phyloP scores from a whole-genome alignment of 2,888 invertebrate genomes.

The Pristionchus entomophagus region DNA sequence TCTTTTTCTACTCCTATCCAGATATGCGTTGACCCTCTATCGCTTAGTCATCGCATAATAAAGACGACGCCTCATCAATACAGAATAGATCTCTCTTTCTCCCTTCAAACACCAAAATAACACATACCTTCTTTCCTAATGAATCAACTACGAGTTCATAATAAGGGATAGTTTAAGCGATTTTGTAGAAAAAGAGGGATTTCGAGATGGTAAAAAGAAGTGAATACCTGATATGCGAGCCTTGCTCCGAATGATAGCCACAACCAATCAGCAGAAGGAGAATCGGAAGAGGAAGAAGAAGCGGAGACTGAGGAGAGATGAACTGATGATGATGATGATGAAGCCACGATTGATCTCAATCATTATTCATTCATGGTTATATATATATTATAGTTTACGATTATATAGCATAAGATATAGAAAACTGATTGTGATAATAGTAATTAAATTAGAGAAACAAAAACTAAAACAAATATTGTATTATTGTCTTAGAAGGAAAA shows the following conservation, averaged over 20 bases:
- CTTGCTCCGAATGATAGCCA: slow-evolving; percentile 41
- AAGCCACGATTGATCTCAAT: slow-evolving; percentile 36
- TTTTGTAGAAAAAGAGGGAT: too few relatives aligned
- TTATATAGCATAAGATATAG: not conserved
- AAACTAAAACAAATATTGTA: not conserved
- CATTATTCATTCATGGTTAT: too few relatives aligned
- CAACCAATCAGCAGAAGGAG: slow-evolving; percentile 34
- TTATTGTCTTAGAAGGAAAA: too few relatives aligned
- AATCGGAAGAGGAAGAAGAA: not conserved
- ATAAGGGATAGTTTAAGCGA: too few relatives aligned
- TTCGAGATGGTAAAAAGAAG: too few relatives aligned
- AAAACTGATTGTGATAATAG: not conserved
- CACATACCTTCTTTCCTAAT: too few relatives aligned
- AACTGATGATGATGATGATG: not conserved
- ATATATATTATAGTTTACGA: too few relatives aligned
- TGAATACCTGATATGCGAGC: not conserved
- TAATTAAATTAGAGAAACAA: not conserved
- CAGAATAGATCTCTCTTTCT: not conserved
- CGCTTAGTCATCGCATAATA: slow-evolving; percentile 40
- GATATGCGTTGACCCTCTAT: slow-evolving; percentile 11
- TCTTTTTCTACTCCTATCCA: not conserved
- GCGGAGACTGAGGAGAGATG: not conserved
- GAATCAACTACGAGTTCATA: too few relatives aligned
- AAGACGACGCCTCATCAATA: not conserved
- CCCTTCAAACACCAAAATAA: too few relatives aligned